Conservation (phyloP, 2,113 vertebrate genomes). For the Choloepus hoffmanni region DNA sequence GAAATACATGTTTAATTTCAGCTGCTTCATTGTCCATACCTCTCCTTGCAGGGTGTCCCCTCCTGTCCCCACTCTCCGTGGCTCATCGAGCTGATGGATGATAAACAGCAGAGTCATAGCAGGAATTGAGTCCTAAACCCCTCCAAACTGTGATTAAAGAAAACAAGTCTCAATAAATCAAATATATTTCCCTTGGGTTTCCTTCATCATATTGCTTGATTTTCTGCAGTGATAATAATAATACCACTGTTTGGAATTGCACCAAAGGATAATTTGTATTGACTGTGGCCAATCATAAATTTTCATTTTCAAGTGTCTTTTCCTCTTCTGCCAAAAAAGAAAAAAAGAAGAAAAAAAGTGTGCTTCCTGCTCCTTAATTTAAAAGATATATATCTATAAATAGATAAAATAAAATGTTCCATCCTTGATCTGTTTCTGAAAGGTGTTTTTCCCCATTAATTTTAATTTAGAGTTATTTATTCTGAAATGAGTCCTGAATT, state of each 20-base stretch:
- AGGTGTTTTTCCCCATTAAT: constrained; percentile 84
- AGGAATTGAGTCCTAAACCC: background rate
- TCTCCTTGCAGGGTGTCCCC: background rate
- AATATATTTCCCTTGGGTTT: constrained; percentile 48
- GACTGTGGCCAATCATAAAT: constrained; percentile 65
- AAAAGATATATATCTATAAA: background rate
- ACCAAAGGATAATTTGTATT: constrained; percentile 76
- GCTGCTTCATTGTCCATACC: background rate
- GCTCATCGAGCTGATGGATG: constrained; percentile 44
- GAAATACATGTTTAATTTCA: constrained; percentile 24
- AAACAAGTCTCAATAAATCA: constrained; percentile 65
- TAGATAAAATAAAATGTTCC: constrained; percentile 37
- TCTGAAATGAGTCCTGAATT: constrained; percentile 83
- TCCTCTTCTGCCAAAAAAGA: constrained; percentile 27
- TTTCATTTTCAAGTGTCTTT: constrained; percentile 43
- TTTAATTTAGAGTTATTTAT: constrained; percentile 88
- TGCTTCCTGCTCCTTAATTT: constrained; percentile 2
- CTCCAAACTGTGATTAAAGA: constrained; percentile 64
- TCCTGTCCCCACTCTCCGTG: background rate
- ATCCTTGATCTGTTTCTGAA: constrained; percentile 81
- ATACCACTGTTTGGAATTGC: constrained; percentile 66
- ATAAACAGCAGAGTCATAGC: background rate
- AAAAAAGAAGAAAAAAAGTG: background rate
- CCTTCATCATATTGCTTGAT: constrained; percentile 68
- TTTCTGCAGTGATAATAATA: constrained; percentile 75